A percentile compares a stretch with the other conserved stretches of the same genome.
phyloP scores from a whole-genome alignment of 64 coral and sea anemone species.

The Anthopleura sola region DNA sequence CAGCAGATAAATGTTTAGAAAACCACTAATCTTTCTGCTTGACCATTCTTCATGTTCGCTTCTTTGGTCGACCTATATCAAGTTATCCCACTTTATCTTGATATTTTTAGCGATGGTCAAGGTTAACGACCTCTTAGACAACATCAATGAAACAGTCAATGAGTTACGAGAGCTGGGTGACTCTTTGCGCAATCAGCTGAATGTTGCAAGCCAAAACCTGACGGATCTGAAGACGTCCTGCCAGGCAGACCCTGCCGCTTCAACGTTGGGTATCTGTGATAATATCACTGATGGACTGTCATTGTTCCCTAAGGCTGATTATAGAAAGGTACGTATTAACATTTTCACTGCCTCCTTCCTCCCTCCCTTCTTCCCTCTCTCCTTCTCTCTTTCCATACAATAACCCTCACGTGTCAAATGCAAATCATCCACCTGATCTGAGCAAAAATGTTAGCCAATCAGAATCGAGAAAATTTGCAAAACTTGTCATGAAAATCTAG shows the following conservation, averaged over 20 bases:
- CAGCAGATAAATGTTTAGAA: neutral
- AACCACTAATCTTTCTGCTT: neutral
- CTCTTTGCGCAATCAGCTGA: slow-evolving; percentile 20
- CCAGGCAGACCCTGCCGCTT: slow-evolving; percentile 15
- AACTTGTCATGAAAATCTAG: too few species aligned
- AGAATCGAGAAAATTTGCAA: too few species aligned
- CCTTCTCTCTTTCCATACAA: neutral
- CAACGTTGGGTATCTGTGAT: slow-evolving; percentile 29
- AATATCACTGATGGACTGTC: slow-evolving; percentile 20
- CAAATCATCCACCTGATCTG: too few species aligned
- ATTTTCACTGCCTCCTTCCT: too few species aligned
- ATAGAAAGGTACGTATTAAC: slow-evolving; percentile 25
- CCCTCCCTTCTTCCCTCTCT: too few species aligned
- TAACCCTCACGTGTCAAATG: too few species aligned
- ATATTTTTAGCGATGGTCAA: neutral
- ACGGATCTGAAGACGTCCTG: slow-evolving; percentile 30
- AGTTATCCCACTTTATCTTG: neutral
- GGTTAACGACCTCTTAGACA: neutral
- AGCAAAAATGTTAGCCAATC: too few species aligned
- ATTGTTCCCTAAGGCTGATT: slow-evolving; percentile 36
- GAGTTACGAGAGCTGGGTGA: neutral
- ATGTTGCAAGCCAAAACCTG: slow-evolving; percentile 33
- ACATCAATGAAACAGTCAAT: slow-evolving; percentile 18
- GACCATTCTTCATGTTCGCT: neutral
- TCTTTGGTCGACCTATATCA: neutral